These are phyloP conservation scores for Aelia acuminata DNA, from an alignment of 2,888 invertebrate species.

Conservation along the genomic window DNA sequence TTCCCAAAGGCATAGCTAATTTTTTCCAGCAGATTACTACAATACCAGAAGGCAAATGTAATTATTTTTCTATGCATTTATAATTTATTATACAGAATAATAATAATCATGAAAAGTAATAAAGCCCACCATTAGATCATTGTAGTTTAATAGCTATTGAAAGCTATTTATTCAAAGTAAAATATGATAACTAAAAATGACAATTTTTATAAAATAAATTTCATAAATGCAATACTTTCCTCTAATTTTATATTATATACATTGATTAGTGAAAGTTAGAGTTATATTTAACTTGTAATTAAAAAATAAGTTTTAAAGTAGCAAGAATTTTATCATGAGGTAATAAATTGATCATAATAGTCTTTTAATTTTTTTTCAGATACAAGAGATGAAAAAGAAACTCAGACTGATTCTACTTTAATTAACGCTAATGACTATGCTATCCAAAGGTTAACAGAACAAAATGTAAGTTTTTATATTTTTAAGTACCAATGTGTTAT, in stretches of 20 bases:
- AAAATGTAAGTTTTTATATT: slow-evolving; percentile 44
- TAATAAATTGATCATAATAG: neutral
- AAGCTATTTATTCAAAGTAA: too few species aligned
- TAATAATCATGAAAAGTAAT: neutral
- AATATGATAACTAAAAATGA: too few species aligned
- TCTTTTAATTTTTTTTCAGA: neutral
- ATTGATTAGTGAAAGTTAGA: too few species aligned
- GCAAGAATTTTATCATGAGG: neutral
- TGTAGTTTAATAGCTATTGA: too few species aligned
- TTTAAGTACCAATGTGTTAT: neutral
- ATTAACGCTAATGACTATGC: slow-evolving; percentile 12
- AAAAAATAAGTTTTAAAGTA: too few species aligned
- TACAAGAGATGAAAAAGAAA: slow-evolving; percentile 25
- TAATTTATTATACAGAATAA: neutral
- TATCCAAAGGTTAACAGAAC: slow-evolving; percentile 36
- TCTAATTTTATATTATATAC: too few species aligned
- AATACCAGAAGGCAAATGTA: slow-evolving; percentile 37
- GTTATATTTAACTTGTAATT: too few species aligned
- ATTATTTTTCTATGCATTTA: neutral
- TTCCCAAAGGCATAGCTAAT: slow-evolving; percentile 53
- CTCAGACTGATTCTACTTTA: slow-evolving; percentile 40
- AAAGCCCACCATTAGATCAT: too few species aligned
- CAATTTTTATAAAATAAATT: too few species aligned
- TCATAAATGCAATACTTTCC: too few species aligned
- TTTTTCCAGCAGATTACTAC: slow-evolving; percentile 53